phyloP scores from a whole-genome alignment of 2,113 vertebrate species.

The Nothoprocta perdicaria region DNA sequence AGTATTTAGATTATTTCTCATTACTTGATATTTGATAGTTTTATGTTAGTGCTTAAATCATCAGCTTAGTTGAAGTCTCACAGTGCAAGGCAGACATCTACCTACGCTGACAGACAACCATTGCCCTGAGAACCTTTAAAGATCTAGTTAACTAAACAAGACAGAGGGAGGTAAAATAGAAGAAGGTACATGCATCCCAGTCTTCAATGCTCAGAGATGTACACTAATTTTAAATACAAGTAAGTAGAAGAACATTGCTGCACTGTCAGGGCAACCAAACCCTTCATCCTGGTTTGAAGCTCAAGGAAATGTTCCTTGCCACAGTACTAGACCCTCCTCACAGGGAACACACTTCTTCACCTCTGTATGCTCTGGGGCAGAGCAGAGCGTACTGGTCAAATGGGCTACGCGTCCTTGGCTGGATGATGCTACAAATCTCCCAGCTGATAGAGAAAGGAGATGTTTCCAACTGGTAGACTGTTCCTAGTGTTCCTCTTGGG shows the following conservation, averaged over 20 bases:
- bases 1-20: neutral
- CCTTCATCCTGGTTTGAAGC: neutral
- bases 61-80: neutral
- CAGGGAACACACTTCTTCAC: neutral
- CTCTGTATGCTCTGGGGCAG: neutral
- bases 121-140: constrained; percentile 15
- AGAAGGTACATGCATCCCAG: neutral
- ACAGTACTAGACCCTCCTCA: neutral
- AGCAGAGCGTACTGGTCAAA: neutral
- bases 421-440: neutral
- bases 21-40: neutral
- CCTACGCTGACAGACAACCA: neutral
- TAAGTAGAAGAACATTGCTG: neutral
- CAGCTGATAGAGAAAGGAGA: neutral
- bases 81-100: neutral
- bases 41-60: neutral
- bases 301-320: constrained; percentile 31
- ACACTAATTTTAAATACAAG: constrained; percentile 6
- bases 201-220: neutral
- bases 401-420: neutral
- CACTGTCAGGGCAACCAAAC: neutral
- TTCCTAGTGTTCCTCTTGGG: too few relatives aligned
- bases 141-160: constrained; percentile 12
- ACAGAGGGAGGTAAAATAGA: neutral
- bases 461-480: neutral